Evolutionary conservation across 1,140 invertebrate species (phyloP), one percentile per base, ranked within the genome.

Genomic region (Papilio polytes): DNA sequence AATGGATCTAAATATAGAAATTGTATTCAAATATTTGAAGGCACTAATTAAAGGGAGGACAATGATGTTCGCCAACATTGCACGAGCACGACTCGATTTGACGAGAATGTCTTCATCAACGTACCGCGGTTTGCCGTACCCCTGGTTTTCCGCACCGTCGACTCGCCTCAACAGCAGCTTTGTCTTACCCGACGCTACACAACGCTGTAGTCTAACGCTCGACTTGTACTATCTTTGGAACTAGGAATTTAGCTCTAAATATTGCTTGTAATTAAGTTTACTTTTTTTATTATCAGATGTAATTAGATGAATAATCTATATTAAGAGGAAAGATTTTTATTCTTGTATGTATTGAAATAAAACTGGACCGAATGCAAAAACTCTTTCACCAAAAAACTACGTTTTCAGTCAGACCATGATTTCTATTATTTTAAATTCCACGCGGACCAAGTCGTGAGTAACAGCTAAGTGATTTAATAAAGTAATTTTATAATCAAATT

Each of bases 81-180:
- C 85, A 83, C 78, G n/a, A 78, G 79, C 80, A 76, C 76, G 74
- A 78, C 84, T 85, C 85, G 88, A 89, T 91, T 89, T 86, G 86
- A 83, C 80, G 81, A 83, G 87, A 89, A 86, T 87, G 85, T 90
- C 87, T 91, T 89, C 88, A 90, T 91, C 87, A 90, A 92, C 85
- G 87, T 89, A 87, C 86, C 82, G 83, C 83, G 88, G 87, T 84
- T 56, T 20, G 53, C n/a, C 53, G 53, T 56, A 56, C 53, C 87
- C 84, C 88, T 84, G 88, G 87, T 86, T 90, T 91, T 89, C 86
- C 85, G 84, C 87, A 76, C 85, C 80, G 91, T 82, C 83, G 85
- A 84, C 76, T 84, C 76, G 80, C 73, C 84, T 87, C 87, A 85
- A 83, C 83, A 81, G 78, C 59, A 82, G 86, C 85, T 87, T 86